Conservation (phyloP, 2,888 invertebrate genomes). For the Drosophila testacea region DNA sequence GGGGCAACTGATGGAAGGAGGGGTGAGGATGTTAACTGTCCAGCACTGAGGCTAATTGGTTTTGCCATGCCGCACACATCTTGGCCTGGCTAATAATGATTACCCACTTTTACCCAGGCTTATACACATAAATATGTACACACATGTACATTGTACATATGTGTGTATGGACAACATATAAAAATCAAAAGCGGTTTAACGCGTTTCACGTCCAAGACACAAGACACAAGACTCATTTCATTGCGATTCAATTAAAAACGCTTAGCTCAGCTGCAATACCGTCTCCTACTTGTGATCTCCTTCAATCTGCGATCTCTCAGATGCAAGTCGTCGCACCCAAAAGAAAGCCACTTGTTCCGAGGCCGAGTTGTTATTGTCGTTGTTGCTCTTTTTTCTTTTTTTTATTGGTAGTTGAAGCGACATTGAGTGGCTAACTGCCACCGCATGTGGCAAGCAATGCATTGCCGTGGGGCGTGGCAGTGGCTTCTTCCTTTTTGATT, state of each 20-base stretch:
- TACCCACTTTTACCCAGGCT: conserved; percentile 76
- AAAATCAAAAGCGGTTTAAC: conserved; percentile 81
- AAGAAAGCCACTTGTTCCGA: conserved; percentile 70
- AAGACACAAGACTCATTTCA: conserved; percentile 48
- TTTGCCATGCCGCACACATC: conserved; percentile 47
- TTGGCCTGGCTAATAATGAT: conserved; percentile 68
- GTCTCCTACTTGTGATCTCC: conserved; percentile 26
- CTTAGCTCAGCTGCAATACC: conserved; percentile 52
- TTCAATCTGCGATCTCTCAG: conserved; percentile 28
- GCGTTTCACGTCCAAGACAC: conserved; percentile 63
- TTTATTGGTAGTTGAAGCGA: conserved; percentile 29
- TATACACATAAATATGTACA: not conserved
- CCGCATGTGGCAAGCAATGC: conserved; percentile 28
- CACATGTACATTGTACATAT: conserved; percentile 2
- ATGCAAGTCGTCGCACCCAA: conserved; percentile 70
- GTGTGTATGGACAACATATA: conserved; percentile 42
- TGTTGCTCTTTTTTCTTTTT: conserved; percentile 16
- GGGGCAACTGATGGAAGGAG: not conserved
- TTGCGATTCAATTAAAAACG: conserved; percentile 77
- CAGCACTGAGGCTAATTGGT: conserved; percentile 54
- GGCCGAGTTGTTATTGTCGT: conserved; percentile 31
- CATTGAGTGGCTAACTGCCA: conserved; percentile 46
- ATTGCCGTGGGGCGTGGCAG: conserved; percentile 49
- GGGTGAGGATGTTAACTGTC: conserved; percentile 34
- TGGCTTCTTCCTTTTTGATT: conserved; percentile 68